These are phyloP conservation scores for Triplophysa tibetana DNA, from an alignment of 2,113 vertebrate genomes.

Conservation along the genomic window DNA sequence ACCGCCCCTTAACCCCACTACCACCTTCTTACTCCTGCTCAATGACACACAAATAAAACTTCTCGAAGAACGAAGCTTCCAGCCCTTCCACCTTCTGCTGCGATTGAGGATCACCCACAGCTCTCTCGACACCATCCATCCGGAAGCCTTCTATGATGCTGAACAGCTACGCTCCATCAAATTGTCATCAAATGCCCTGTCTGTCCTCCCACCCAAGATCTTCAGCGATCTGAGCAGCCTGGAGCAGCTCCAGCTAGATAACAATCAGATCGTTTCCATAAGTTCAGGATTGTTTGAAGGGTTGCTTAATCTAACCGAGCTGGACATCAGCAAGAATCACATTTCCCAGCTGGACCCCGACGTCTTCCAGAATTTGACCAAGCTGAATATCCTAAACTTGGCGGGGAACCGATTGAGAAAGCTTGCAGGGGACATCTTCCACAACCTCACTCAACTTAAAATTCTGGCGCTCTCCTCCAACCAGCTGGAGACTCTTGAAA, in stretches of 20 bases:
- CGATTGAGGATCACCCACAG: constrained; percentile 75
- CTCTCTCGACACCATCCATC: constrained; percentile 72
- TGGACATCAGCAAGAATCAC: constrained; percentile 79
- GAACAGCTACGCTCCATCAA: constrained; percentile 75
- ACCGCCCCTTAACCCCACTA: constrained; percentile 54
- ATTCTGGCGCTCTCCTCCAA: constrained; percentile 77
- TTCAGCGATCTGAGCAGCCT: constrained; percentile 72
- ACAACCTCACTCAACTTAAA: constrained; percentile 70
- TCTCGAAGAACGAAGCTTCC: constrained; percentile 73
- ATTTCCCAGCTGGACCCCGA: constrained; percentile 62
- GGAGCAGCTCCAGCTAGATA: constrained; percentile 75
- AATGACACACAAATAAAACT: constrained; percentile 53
- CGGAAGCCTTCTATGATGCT: constrained; percentile 74
- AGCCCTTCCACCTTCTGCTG: constrained; percentile 65
- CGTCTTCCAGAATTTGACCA: constrained; percentile 70
- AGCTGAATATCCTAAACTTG: constrained; percentile 76
- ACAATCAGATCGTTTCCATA: constrained; percentile 71
- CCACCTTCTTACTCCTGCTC: constrained; percentile 62
- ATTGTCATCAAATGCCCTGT: constrained; percentile 74
- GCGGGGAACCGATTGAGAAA: constrained; percentile 75
- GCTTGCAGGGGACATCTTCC: constrained; percentile 75
- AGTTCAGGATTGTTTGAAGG: constrained; percentile 70
- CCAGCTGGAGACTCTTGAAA: constrained; percentile 69
- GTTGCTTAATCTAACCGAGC: constrained; percentile 65
- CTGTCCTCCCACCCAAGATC: constrained; percentile 67